A percentile compares a stretch with the other conserved stretches of the same genome.
Conservation (phyloP, 1,140 invertebrate species). For the Berghia stephanieae region DNA sequence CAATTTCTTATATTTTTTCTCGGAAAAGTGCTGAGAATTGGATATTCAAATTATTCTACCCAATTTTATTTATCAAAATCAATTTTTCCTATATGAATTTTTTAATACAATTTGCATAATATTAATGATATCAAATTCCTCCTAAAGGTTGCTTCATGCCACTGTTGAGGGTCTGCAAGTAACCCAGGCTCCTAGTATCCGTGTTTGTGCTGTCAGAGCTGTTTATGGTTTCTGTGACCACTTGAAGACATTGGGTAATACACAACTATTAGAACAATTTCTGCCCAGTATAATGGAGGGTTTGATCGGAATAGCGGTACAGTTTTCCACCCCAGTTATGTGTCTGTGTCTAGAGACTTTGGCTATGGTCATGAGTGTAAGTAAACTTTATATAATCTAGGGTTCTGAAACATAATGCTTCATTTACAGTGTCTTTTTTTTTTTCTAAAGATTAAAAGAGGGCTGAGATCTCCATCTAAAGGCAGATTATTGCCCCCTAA, state of each 20-base stretch:
- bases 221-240: constrained; percentile 71
- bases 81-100: no score
- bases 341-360: constrained; percentile 77
- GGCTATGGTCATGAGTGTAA: constrained; percentile 74
- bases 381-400: constrained; percentile 38
- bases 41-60: no score
- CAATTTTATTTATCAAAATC: no score
- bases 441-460: no score
- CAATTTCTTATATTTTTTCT: no score
- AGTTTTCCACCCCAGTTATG: constrained; percentile 74
- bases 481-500: no score
- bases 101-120: no score
- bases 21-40: no score
- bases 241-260: constrained; percentile 67
- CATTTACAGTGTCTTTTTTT: no score
- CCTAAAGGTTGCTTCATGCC: constrained; percentile 75
- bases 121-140: no score
- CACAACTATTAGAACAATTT: constrained; percentile 67
- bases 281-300: constrained; percentile 70
- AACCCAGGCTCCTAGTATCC: constrained; percentile 69
- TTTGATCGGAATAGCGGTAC: constrained; percentile 68
- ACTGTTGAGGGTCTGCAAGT: constrained; percentile 73
- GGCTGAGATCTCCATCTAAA: no score
- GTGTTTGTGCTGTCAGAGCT: constrained; percentile 68
- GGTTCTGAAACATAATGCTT: no score